Base-by-base conservation (phyloP, 2,113 vertebrate genomes). In the Danionella cerebrum region DNA sequence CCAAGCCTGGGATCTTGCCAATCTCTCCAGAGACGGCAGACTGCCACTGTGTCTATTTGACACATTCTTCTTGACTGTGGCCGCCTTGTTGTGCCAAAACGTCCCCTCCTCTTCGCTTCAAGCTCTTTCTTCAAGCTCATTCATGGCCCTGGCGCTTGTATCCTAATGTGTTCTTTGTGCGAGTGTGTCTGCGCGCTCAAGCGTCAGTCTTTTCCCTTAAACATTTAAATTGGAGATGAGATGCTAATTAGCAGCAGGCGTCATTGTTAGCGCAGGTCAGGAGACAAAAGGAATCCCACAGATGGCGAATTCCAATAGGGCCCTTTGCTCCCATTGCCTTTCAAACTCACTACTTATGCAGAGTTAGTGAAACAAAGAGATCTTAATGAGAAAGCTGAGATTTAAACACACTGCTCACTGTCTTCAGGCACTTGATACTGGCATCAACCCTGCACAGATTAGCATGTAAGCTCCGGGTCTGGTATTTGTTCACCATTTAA, bases 201-300 rank as follows among this genome's bases (percentile, higher is more conserved):
- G 67, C 70, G 47, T 75, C 73, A 68, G 60, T 72, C 71, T 70
- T 65, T 55, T 70, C 59, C 55, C 42, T 58, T 47, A 19, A 21
- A 31, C 73, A 80, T 80, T 80, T 76, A 54, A 77, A 76, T 80
- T 76, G 76, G 60, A 78, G 72, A 80, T 80, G 73, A 78, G 76
- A 80, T 80, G 78, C 71, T 78, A 80, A 80, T 78, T 74, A 74
- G 71, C 69, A 69, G 71, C 60, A 65, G 76, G 73, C 75, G 74
- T 74, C 67, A 80, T 78, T 80, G 78, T 77, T 67, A 67, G 64
- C 66, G 55, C 66, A 67, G 76, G 73, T 72, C 64, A 57, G 52
- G 74, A 71, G 69, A 76, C 73, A 80, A 70, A 76, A 57, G 58
- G 66, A 63, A 67, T 65, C 57, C 47, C 67, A 65, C 48, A 41